Base-by-base conservation (phyloP, 2,888 invertebrate species). In the Dyspetes luteomarginatus region DNA sequence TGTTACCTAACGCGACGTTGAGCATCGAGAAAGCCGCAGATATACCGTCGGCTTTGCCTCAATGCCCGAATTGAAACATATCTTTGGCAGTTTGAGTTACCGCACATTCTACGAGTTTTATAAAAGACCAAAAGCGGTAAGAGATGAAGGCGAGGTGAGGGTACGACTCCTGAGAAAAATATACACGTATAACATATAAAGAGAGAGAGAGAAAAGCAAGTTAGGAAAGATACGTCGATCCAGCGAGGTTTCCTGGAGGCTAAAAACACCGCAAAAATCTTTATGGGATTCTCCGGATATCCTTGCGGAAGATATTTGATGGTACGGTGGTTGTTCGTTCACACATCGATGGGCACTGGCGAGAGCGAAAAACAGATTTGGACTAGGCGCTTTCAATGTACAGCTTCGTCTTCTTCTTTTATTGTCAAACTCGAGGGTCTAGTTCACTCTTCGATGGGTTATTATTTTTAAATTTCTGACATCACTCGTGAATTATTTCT, bases 31-130 rank as follows among this genome's bases (percentile, higher is more conserved):
- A 58, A 87, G 76, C 84, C 85, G 79, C 86, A 71, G 62, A 73
- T 83, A 85, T 82, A 81, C 74, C 81, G 30, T 65, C 19, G 56
- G 78, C 73, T 85, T 75, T 84, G 82, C 82, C 82, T 82, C 85
- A 82, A 85, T 82, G 75, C 83, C 84, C 43, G 60, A 83, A 85
- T 84, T 84, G 86, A 83, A 85, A 85, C 83, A 82, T 83, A 86
- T 82, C 83, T 83, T 67, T 78, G 69, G 77, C 75, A 76, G 77
- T 48, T 75, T 73, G 78, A 84, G 75, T 82, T 84, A 81, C 67
- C 65, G 19, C 45, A 45, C 56, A 36, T 52, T 41, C 4, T 56
- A 45, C 4, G 62, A 56, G 67, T 45, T 71, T 65, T 56, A 68
- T 48, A 30, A 56, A 64, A 64, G 73, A 65, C 56, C 19, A 56